Percentiles rank a stretch among this genome's conserved stretches.
Evolutionary conservation across 2,888 invertebrate species (phyloP).

Genomic region (Athalia rosae): DNA sequence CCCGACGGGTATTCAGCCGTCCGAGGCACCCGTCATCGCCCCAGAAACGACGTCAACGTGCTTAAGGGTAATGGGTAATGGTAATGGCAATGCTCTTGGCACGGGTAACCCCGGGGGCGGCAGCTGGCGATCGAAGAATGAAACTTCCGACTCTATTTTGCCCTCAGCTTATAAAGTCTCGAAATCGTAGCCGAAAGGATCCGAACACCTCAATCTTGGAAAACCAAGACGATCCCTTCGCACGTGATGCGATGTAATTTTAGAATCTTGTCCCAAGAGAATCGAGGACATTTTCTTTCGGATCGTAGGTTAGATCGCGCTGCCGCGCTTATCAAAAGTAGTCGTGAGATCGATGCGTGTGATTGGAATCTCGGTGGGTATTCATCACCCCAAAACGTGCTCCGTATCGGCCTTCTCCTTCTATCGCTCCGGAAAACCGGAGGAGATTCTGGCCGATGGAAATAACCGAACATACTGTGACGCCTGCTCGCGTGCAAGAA

Average conservation of each 20-base stretch:
- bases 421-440: no score
- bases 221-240: no score
- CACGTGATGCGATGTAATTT: no score
- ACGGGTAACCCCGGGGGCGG: conserved; percentile 61
- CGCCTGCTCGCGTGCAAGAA: conserved; percentile 26
- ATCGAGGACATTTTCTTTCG: conserved; percentile 1
- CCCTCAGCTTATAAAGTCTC: not conserved
- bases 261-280: no score
- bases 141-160: conserved; percentile 39
- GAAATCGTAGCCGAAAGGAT: conserved; percentile 19
- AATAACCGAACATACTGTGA: not conserved
- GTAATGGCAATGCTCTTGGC: no score
- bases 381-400: conserved; percentile 61
- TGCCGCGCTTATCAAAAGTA: not conserved
- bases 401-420: no score
- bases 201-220: not conserved
- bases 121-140: conserved; percentile 65
- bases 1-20: conserved; percentile 66
- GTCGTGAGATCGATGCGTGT: not conserved
- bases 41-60: conserved; percentile 32
- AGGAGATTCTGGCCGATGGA: not conserved
- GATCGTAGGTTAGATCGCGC: not conserved
- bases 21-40: conserved; percentile 65
- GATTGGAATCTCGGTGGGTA: conserved; percentile 62
- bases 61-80: conserved; percentile 50